Evolutionary conservation across 2,797 vertebrate species (phyloP).

Genomic region (Clarias platycephalus): DNA sequence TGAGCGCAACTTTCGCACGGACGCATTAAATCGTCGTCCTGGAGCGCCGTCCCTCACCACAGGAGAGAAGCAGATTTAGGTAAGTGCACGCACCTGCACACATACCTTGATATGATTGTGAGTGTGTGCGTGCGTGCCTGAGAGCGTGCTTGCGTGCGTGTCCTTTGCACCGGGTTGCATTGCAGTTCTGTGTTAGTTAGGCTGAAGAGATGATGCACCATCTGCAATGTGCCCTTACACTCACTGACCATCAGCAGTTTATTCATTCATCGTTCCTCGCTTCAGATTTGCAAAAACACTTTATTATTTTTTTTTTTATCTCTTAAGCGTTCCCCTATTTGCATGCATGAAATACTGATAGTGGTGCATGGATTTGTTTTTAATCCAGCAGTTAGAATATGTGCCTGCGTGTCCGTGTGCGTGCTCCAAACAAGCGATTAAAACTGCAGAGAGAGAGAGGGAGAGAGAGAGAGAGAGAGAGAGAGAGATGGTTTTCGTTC

Average conservation of each 20-base stretch:
- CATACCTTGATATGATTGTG: conserved; percentile 1
- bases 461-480: conserved; percentile 41
- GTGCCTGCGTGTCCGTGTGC: neutral
- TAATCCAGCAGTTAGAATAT: neutral
- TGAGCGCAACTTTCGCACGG: conserved; percentile 78
- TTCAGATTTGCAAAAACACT: neutral
- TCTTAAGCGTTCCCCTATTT: neutral
- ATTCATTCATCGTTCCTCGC: conserved; percentile 45
- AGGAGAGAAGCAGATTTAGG: conserved; percentile 80
- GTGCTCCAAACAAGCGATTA: conserved; percentile 24
- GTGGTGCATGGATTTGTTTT: conserved; percentile 9
- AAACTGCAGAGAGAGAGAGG: conserved; percentile 17
- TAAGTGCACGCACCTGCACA: conserved; percentile 60
- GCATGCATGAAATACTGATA: neutral
- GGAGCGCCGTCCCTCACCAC: conserved; percentile 71
- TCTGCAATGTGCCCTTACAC: conserved; percentile 39
- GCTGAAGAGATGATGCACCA: conserved; percentile 61
- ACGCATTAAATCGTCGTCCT: conserved; percentile 72
- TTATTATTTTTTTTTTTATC: neutral
- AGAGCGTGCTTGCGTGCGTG: neutral
- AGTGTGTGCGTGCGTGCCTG: neutral
- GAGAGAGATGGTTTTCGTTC: conserved; percentile 25
- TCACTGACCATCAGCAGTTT: conserved; percentile 30
- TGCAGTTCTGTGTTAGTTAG: conserved; percentile 56
- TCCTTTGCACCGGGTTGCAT: conserved; percentile 19